Conservation (phyloP, 2,797 vertebrate species). For the Anomalospiza imberbis region DNA sequence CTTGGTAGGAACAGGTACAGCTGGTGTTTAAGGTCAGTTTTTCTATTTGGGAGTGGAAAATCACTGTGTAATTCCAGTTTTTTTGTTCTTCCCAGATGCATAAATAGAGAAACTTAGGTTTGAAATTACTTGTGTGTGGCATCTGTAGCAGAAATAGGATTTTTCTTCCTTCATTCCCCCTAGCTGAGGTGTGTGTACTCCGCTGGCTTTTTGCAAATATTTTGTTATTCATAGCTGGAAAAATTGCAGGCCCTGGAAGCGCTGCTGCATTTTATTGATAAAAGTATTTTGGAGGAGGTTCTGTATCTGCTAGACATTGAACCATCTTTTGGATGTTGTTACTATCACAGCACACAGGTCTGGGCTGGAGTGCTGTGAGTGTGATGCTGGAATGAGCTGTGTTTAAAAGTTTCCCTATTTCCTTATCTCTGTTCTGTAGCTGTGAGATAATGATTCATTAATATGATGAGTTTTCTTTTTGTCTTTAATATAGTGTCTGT, state of each 20-base stretch:
- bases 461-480: neutral
- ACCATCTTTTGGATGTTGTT: neutral
- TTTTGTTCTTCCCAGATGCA: neutral
- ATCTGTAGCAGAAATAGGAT: neutral
- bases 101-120: neutral
- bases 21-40: neutral
- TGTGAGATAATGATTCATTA: neutral
- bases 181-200: neutral
- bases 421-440: neutral
- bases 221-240: neutral
- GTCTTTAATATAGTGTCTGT: neutral
- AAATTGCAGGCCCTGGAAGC: neutral
- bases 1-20: neutral
- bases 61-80: neutral
- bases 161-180: neutral
- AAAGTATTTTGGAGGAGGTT: neutral
- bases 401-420: neutral
- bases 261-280: neutral
- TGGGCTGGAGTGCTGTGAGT: rapidly evolving
- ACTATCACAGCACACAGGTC: neutral
- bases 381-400: neutral
- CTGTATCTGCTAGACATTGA: neutral
- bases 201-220: neutral
- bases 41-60: neutral
- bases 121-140: neutral